Percentiles rank a stretch among this genome's conserved stretches.
Evolutionary conservation across 2,113 vertebrate genomes (phyloP).

Genomic region (Anseranas semipalmata): DNA sequence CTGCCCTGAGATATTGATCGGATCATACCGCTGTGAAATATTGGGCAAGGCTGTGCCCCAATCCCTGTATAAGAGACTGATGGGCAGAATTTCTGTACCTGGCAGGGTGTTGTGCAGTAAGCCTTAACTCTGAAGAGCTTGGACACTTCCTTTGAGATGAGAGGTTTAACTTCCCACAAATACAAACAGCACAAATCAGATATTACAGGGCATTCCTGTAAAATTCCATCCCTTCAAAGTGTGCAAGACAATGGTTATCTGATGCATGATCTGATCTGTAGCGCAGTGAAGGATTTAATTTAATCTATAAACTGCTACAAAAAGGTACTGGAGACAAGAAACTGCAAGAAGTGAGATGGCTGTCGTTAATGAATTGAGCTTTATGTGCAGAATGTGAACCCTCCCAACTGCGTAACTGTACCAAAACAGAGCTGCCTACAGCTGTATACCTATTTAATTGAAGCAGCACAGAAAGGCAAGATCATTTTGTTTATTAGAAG

Average conservation of each 20-base stretch:
- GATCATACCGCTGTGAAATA: background rate
- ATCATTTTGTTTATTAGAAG: background rate
- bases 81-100: background rate
- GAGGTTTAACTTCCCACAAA: background rate
- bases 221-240: background rate
- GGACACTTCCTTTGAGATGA: background rate
- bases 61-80: background rate
- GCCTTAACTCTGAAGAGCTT: background rate
- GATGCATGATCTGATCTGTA: background rate
- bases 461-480: background rate
- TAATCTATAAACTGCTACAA: background rate
- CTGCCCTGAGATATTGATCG: background rate
- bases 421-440: background rate
- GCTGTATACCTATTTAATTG: background rate
- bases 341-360: background rate
- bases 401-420: background rate
- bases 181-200: background rate
- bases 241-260: background rate
- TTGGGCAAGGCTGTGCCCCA: background rate
- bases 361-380: background rate
- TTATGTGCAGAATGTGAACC: background rate
- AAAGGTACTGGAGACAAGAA: background rate
- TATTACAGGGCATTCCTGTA: background rate
- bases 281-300: background rate
- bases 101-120: background rate